Conservation (phyloP, 1,140 invertebrate genomes). For the Physella acuta region DNA sequence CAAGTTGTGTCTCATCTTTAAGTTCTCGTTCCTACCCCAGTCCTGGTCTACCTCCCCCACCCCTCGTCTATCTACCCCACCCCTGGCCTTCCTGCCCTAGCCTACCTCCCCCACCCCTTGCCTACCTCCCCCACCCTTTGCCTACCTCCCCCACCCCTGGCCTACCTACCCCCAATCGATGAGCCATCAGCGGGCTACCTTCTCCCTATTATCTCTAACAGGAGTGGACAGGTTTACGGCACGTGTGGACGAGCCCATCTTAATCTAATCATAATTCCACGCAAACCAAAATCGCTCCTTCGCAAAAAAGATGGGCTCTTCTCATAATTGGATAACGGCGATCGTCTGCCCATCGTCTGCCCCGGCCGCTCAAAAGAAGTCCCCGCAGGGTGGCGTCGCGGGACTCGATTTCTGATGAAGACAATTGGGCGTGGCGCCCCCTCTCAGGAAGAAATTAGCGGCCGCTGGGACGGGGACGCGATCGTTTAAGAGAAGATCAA, state of each 20-base stretch:
- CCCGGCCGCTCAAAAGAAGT: conserved; percentile 4
- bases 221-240: neutral
- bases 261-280: conserved; percentile 10
- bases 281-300: conserved; percentile 1
- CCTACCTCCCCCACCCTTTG: too few species aligned
- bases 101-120: neutral
- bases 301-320: neutral
- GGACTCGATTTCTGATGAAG: conserved; percentile 4
- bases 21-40: neutral
- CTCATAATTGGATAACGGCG: conserved; percentile 18
- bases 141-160: neutral
- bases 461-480: neutral
- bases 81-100: neutral
- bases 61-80: too few species aligned
- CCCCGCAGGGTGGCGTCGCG: neutral
- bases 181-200: neutral
- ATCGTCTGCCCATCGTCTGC: conserved; percentile 19
- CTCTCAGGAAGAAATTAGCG: conserved; percentile 15
- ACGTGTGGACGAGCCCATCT: conserved; percentile 5
- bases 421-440: neutral
- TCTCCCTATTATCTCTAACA: neutral
- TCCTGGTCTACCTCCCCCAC: neutral
- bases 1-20: conserved; percentile 2
- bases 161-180: neutral
- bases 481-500: conserved; percentile 20